phyloP scores from a whole-genome alignment of 2,888 invertebrate genomes.

The Tetranychus truncatus region DNA sequence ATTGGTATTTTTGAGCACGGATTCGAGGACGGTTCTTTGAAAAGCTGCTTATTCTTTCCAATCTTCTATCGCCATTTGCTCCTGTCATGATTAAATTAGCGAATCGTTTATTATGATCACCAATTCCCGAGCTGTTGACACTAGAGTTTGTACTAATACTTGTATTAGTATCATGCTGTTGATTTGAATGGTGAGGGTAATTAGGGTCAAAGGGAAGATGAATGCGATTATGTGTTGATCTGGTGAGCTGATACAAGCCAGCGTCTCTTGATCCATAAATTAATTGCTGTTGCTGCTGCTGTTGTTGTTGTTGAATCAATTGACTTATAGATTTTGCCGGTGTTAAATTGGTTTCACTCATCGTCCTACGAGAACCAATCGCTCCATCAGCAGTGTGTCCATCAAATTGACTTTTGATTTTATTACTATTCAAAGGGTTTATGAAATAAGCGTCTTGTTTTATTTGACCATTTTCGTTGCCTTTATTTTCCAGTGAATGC shows the following conservation, averaged over 20 bases:
- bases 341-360: slow-evolving; percentile 17
- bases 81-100: neutral
- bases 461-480: neutral
- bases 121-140: neutral
- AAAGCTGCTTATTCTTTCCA: neutral
- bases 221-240: neutral
- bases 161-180: neutral
- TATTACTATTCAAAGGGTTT: neutral
- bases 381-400: neutral
- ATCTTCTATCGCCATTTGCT: neutral
- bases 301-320: slow-evolving; percentile 4
- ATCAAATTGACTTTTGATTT: neutral
- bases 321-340: neutral
- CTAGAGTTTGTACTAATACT: slow-evolving; percentile 8
- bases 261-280: neutral
- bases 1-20: slow-evolving; percentile 7
- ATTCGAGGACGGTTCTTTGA: slow-evolving; percentile 7
- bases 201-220: neutral
- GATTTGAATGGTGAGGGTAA: neutral
- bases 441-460: neutral
- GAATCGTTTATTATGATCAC: neutral
- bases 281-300: neutral
- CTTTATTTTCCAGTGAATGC: slow-evolving; percentile 13
- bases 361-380: slow-evolving; percentile 14
- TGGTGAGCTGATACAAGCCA: neutral